Evolutionary conservation across 2,888 invertebrate species (phyloP), one percentile per base, ranked within the genome.

Genomic region (Anoplius nigerrimus): DNA sequence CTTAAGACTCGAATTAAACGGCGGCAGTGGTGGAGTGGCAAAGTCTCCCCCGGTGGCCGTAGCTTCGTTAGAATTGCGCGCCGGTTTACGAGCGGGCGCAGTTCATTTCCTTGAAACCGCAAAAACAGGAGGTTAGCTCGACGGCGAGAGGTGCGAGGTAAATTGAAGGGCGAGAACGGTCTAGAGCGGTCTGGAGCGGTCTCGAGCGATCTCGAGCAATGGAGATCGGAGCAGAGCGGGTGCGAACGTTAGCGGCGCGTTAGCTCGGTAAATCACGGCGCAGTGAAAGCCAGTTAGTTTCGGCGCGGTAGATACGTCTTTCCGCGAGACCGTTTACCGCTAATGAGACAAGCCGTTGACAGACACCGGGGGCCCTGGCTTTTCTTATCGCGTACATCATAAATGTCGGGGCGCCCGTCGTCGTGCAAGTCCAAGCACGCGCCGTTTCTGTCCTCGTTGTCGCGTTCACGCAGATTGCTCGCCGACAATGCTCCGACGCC

Each of bases 341-440:
- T 83, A 83, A 83, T 83, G 83, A 83, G 82, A 81, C 83, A 78
- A 75, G 64, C 76, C 74, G 76, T 69, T 80, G 83, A 82, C 82
- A 78, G 77, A 75, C 72, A 74, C 72, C 65, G 65, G 51, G 60
- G n/a, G n/a, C n/a, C 73, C 22, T 62, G n/a, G 66, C 54, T 69
- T 74, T 76, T 68, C 79, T 82, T 80, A 80, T 82, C 82, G 71
- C 68, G 68, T 74, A 61, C 78, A 78, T 78, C 80, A 81, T 79
- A 76, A 81, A 76, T 69, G 74, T 66, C 66, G 70, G n/a, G 48
- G 48, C 58, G 65, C 69, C n/a, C n/a, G n/a, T n/a, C 71, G n/a
- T 56, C 42, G 52, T 54, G 43, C 45, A 51, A n/a, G n/a, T n/a
- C n/a, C n/a, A n/a, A n/a, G n/a, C n/a, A 74, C 68, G 51, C 56